phyloP scores from a whole-genome alignment of 2,888 invertebrate species.

The Drosophila nr. perissopoda region DNA sequence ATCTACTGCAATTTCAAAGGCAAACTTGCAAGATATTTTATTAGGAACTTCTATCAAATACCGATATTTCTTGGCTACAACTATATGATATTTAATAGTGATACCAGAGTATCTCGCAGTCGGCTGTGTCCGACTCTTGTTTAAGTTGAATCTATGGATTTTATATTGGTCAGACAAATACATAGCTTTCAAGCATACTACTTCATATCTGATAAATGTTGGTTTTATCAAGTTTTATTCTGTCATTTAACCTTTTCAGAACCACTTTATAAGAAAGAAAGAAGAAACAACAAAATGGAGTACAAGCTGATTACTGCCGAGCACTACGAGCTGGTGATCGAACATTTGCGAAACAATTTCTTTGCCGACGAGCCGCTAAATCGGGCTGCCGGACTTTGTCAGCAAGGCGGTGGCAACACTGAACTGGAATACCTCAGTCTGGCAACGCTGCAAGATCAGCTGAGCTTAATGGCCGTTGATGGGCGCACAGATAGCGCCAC shows the following conservation, averaged over 20 bases:
- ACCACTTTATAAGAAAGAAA: neutral
- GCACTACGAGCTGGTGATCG: slow-evolving; percentile 87
- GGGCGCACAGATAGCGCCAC: slow-evolving; percentile 67
- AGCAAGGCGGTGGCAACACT: slow-evolving; percentile 88
- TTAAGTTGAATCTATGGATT: neutral
- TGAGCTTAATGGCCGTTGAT: slow-evolving; percentile 89
- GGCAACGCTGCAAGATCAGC: slow-evolving; percentile 90
- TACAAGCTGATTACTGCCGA: slow-evolving; percentile 81
- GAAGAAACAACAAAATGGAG: slow-evolving; percentile 70
- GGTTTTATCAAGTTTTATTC: neutral
- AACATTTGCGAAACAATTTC: slow-evolving; percentile 90
- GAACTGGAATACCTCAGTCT: slow-evolving; percentile 90
- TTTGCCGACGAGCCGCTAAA: slow-evolving; percentile 94
- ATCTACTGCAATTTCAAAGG: neutral
- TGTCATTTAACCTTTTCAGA: neutral
- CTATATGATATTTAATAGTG: neutral
- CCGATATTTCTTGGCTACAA: no score
- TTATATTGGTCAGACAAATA: neutral
- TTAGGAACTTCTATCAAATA: neutral
- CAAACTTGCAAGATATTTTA: neutral
- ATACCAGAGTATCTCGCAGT: neutral
- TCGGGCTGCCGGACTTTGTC: slow-evolving; percentile 90
- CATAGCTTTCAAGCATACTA: neutral
- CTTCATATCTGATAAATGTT: neutral
- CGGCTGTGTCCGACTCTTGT: neutral